Conservation (phyloP, 1,140 invertebrate species). For the Drosophila bipectinata region DNA sequence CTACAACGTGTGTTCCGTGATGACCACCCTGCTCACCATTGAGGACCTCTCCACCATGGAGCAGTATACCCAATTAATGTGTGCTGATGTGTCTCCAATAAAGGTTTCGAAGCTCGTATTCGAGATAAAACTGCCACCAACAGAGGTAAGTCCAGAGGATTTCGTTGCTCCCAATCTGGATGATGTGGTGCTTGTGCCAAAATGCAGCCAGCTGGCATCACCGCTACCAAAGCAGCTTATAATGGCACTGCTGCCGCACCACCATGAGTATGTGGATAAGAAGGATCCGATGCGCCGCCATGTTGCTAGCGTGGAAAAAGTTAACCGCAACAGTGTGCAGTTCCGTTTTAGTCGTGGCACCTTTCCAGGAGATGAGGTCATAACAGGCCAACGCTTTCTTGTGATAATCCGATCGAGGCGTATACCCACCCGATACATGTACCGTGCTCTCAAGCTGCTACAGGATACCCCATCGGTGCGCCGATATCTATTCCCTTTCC, state of each 20-base stretch:
- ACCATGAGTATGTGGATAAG: conserved; percentile 26
- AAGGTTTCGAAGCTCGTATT: conserved; percentile 7
- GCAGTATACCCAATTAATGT: conserved; percentile 42
- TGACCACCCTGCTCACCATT: conserved; percentile 46
- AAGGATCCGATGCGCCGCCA: conserved; percentile 33
- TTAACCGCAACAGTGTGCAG: conserved; percentile 31
- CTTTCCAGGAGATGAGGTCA: not conserved
- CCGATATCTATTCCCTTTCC: conserved; percentile 65
- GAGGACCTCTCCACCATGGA: conserved; percentile 60
- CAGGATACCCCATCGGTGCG: conserved; percentile 35
- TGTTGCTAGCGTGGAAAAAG: conserved; percentile 45
- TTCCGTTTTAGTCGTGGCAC: conserved; percentile 24
- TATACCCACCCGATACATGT: conserved; percentile 48
- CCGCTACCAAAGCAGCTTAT: conserved; percentile 32
- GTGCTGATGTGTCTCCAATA: conserved; percentile 29
- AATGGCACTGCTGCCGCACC: conserved; percentile 46
- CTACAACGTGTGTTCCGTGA: conserved; percentile 51
- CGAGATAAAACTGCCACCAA: not conserved
- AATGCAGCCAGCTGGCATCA: conserved; percentile 35
- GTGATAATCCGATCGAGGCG: conserved; percentile 66
- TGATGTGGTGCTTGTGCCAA: conserved; percentile 68
- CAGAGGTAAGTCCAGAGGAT: conserved; percentile 41
- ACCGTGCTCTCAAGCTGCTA: conserved; percentile 63
- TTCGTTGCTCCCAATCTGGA: conserved; percentile 52
- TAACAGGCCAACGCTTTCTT: conserved; percentile 17